Percentiles rank a stretch among this genome's conserved stretches.
phyloP scores from a whole-genome alignment of 2,888 invertebrate genomes.

The Adelphocoris suturalis region DNA sequence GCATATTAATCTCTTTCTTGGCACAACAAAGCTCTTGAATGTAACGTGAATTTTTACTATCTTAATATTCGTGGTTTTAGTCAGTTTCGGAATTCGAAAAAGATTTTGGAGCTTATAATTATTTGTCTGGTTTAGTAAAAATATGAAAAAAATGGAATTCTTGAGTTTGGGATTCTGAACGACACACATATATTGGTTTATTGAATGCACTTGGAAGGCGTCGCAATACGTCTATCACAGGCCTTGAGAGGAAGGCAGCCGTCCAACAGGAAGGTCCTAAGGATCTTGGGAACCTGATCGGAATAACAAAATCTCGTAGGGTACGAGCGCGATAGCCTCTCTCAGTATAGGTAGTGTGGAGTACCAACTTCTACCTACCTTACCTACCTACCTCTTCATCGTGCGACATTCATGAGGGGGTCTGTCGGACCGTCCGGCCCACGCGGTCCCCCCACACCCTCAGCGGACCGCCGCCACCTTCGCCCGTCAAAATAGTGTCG shows the following conservation, averaged over 20 bases:
- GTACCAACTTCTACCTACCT: not conserved
- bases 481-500: not conserved
- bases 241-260: not conserved
- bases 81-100: too few species aligned
- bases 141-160: too few species aligned
- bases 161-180: too few species aligned
- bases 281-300: slow-evolving; percentile 22
- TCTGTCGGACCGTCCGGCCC: slow-evolving; percentile 12
- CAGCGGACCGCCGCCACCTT: not conserved
- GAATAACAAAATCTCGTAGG: slow-evolving; percentile 26
- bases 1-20: too few species aligned
- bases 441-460: slow-evolving; percentile 2
- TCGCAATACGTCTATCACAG: not conserved
- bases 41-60: too few species aligned
- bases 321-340: slow-evolving; percentile 12
- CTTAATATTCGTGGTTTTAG: too few species aligned
- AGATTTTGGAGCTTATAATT: too few species aligned
- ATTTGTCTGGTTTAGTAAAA: too few species aligned
- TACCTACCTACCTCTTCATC: slow-evolving; percentile 16
- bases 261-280: slow-evolving; percentile 8
- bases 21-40: too few species aligned
- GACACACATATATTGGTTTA: not conserved
- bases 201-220: not conserved
- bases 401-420: slow-evolving; percentile 9
- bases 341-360: not conserved